These are phyloP conservation scores for Adelphocoris suturalis DNA, from an alignment of 2,888 invertebrate species.

Conservation along the genomic window DNA sequence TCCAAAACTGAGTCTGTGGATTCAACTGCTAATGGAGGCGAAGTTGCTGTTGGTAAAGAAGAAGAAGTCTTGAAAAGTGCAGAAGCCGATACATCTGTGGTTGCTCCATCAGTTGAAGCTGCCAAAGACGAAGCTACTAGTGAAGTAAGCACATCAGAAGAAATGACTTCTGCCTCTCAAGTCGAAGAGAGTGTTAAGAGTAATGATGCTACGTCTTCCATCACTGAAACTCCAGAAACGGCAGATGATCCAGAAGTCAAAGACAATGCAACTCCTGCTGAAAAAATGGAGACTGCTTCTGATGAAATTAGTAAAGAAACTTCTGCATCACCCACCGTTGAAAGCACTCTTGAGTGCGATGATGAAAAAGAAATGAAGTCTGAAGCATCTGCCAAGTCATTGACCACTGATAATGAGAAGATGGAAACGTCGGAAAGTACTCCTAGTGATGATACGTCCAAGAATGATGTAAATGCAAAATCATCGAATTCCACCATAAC, in stretches of 20 bases:
- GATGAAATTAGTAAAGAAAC: slow-evolving; percentile 1
- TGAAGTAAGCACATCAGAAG: slow-evolving; percentile 2
- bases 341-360: neutral
- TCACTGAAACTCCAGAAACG: neutral
- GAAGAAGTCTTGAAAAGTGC: neutral
- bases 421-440: slow-evolving; percentile 6
- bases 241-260: slow-evolving; percentile 7
- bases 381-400: slow-evolving; percentile 68
- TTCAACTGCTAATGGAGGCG: neutral
- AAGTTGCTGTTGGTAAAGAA: neutral
- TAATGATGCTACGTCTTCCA: neutral
- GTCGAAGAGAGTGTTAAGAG: slow-evolving; percentile 13
- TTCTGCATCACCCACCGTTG: neutral
- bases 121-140: neutral
- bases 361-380: slow-evolving; percentile 58
- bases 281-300: slow-evolving; percentile 28
- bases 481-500: neutral
- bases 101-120: neutral
- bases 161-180: slow-evolving; percentile 32
- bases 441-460: neutral
- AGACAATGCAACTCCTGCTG: slow-evolving; percentile 16
- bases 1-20: slow-evolving; percentile 40
- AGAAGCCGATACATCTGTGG: neutral
- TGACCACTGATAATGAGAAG: slow-evolving; percentile 4
- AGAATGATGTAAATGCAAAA: neutral